Evolutionary conservation across 2,888 invertebrate species (phyloP).

Genomic region (Leucophenga montana): DNA sequence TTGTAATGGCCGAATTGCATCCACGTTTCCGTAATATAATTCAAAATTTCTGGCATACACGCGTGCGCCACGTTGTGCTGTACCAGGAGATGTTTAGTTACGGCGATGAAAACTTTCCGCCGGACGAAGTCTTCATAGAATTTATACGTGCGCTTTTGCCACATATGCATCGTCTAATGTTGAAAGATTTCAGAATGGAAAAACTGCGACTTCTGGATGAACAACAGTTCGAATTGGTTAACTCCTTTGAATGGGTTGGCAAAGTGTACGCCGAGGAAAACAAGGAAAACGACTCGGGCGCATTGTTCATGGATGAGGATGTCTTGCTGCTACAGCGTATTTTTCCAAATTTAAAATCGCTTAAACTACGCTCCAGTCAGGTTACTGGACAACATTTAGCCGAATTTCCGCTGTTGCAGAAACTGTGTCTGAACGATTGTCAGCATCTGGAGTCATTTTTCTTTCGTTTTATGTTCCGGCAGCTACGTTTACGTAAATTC

Average conservation of each 20-base stretch:
- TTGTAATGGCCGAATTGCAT: constrained; percentile 52
- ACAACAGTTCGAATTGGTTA: constrained; percentile 40
- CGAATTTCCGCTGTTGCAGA: constrained; percentile 45
- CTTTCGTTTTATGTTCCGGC: constrained; percentile 58
- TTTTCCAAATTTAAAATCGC: constrained; percentile 52
- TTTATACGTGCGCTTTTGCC: constrained; percentile 51
- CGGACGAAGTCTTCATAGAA: constrained; percentile 43
- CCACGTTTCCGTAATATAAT: constrained; percentile 54
- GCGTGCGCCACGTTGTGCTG: constrained; percentile 48
- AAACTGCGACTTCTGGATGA: constrained; percentile 50
- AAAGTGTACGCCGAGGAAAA: constrained; percentile 20
- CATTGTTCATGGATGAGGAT: constrained; percentile 60
- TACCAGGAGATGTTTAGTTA: constrained; percentile 48
- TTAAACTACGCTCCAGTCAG: constrained; percentile 57
- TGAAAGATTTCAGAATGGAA: constrained; percentile 50
- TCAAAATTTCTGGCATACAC: constrained; percentile 54
- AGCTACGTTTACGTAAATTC: constrained; percentile 55
- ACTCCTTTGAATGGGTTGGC: constrained; percentile 51
- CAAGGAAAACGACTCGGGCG: constrained; percentile 10
- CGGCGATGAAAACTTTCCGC: background rate
- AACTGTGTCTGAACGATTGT: constrained; percentile 57
- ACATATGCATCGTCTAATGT: constrained; percentile 52
- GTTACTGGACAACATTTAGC: constrained; percentile 57
- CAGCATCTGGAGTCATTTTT: constrained; percentile 59
- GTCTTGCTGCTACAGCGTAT: constrained; percentile 51